Evolutionary conservation across 2,113 vertebrate genomes (phyloP), one percentile per base, ranked within the genome.

Genomic region (Epinephelus fuscoguttatus): DNA sequence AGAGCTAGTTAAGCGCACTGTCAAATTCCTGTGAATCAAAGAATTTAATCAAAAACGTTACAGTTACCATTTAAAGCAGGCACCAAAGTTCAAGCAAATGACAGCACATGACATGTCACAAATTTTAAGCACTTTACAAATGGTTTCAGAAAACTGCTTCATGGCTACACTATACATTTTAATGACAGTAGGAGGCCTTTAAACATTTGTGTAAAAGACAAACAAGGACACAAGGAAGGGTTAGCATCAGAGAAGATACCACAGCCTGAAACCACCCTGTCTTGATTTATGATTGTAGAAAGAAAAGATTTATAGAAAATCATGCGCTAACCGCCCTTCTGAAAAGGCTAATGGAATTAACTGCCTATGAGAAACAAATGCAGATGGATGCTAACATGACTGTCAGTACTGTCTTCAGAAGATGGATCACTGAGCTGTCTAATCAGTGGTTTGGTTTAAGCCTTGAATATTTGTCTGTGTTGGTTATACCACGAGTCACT

Each of bases 281-380:
- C 49, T 93, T 90, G 86, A 94, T 85, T 92, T 91, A 92, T 84
- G 68, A 81, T 81, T 71, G 72, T 86, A 59, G 81, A 77, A 81
- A 45, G 49, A 72, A 84, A 62, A 80, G 85, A 88, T 82, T 77
- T 70, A 84, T 45, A 70, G 59, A 75, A 80, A 70, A 63, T 87
- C 84, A 70, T 61, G 83, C 66, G 62, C 79, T 74, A 84, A 84
- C 67, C 70, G 76, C 40, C 64, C 69, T 27, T 88, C 57, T 82
- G 86, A 42, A 92, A 92, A 92, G 85, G 89, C 87, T 94, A 94
- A 94, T 91, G 71, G 86, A 83, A 90, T 94, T 94, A 93, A 83
- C 87, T 86, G 81, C 85, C 88, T 84, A 64, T 73, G 87, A 80
- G 75, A 76, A 91, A 91, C 83, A 81, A 91, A 93, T 66, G 68